Evolutionary conservation across 35 echinoderm and acorn worm genomes (phyloP).

Genomic region (Ptychodera flava): DNA sequence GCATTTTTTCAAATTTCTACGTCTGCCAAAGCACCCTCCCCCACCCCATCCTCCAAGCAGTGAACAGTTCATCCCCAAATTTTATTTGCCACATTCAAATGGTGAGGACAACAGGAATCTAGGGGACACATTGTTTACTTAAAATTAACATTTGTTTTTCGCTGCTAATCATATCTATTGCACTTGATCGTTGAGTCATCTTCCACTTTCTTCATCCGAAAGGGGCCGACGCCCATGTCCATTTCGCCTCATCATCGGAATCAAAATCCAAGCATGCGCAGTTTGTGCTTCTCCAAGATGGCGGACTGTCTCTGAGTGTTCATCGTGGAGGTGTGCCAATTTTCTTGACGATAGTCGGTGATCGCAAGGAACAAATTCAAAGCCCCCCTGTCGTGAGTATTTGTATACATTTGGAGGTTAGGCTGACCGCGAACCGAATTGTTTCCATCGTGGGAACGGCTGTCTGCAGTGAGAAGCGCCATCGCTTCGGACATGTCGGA

Average conservation of each 20-base stretch:
- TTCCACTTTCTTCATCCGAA: neutral
- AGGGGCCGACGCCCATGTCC: neutral
- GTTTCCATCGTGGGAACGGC: neutral
- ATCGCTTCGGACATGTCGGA: neutral
- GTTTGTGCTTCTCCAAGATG: neutral
- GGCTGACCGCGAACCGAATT: neutral
- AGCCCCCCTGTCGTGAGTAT: neutral
- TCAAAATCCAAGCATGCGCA: neutral
- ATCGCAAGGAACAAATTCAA: neutral
- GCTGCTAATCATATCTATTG: too few relatives aligned
- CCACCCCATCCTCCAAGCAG: too few relatives aligned
- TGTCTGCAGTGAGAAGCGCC: neutral
- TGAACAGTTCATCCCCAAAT: too few relatives aligned
- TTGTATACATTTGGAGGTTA: neutral
- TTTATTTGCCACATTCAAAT: too few relatives aligned
- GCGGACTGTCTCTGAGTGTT: neutral
- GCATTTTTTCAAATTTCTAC: too few relatives aligned
- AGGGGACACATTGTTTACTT: too few relatives aligned
- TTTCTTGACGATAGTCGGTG: neutral
- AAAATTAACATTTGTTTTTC: too few relatives aligned
- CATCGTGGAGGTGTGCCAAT: neutral
- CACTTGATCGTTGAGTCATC: too few relatives aligned
- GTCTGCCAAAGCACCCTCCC: too few relatives aligned
- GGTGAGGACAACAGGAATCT: too few relatives aligned
- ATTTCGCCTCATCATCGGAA: neutral